Percentiles rank a stretch among this genome's conserved stretches.
Conservation (phyloP, 1,140 invertebrate genomes). For the Eupeodes corollae region DNA sequence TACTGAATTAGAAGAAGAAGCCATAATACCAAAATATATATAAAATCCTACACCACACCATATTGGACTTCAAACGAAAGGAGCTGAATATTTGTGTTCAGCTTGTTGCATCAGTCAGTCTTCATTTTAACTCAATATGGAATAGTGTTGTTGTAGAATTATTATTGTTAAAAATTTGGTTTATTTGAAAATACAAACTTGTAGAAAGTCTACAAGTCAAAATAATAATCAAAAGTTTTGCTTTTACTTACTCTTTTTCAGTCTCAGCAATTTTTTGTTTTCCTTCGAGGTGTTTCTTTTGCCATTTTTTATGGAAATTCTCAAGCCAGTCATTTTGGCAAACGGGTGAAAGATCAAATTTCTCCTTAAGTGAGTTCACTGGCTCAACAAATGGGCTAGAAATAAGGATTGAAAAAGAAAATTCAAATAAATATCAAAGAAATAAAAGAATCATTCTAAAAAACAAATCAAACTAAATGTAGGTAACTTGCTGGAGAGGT, state of each 20-base stretch:
- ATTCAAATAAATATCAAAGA: background rate
- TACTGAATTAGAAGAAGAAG: too few species aligned
- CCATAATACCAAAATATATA: too few species aligned
- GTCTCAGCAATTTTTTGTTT: slow-evolving; percentile 6
- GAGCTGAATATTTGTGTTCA: too few species aligned
- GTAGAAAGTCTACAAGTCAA: background rate
- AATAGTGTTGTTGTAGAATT: too few species aligned
- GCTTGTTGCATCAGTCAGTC: too few species aligned
- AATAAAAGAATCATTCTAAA: background rate
- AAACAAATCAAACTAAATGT: too few species aligned
- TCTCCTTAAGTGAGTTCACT: slow-evolving; percentile 11
- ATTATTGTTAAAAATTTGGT: too few species aligned
- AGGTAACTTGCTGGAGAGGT: too few species aligned
- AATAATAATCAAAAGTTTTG: background rate
- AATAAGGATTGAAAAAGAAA: background rate
- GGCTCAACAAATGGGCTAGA: slow-evolving; percentile 10
- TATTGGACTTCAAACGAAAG: too few species aligned
- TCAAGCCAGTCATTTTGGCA: slow-evolving; percentile 10
- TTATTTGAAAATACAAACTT: background rate
- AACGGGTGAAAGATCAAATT: slow-evolving; percentile 5
- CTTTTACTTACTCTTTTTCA: slow-evolving; percentile 7
- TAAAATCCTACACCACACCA: too few species aligned
- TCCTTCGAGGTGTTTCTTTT: slow-evolving; percentile 4
- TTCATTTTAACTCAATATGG: too few species aligned
- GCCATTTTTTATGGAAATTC: slow-evolving; percentile 6